Conservation (phyloP, 2,888 invertebrate genomes). For the Yponomeuta evonymella region DNA sequence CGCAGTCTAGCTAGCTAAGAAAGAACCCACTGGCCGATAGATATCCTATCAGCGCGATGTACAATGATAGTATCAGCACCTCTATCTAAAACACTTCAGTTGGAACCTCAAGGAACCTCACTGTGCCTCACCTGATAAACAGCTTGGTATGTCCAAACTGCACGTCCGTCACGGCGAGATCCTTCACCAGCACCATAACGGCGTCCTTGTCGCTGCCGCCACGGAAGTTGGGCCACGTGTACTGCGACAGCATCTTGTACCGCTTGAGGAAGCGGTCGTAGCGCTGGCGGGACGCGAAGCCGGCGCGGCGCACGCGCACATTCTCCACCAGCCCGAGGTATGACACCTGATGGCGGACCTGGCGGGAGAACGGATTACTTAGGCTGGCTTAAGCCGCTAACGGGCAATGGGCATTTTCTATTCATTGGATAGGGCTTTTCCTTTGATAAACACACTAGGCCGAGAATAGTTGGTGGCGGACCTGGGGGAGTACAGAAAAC, state of each 20-base stretch:
- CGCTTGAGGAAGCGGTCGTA: conserved; percentile 95
- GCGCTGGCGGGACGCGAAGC: conserved; percentile 96
- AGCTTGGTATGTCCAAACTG: conserved; percentile 97
- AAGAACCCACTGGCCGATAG: too few relatives aligned
- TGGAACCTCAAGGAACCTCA: conserved; percentile 33
- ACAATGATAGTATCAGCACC: too few relatives aligned
- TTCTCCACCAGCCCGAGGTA: conserved; percentile 97
- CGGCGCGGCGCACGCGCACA: conserved; percentile 95
- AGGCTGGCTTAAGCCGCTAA: not conserved
- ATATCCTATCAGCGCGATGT: too few relatives aligned
- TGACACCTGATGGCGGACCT: conserved; percentile 82
- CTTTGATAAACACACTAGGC: conserved; percentile 39
- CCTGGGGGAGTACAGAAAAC: conserved; percentile 35
- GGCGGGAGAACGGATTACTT: not conserved
- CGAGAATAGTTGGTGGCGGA: conserved; percentile 85
- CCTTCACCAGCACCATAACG: conserved; percentile 88
- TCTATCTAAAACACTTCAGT: too few relatives aligned
- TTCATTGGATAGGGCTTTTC: too few relatives aligned
- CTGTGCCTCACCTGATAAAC: conserved; percentile 86
- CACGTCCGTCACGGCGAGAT: conserved; percentile 87
- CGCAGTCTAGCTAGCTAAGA: conserved; percentile 71
- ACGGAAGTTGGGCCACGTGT: conserved; percentile 97
- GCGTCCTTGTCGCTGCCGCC: conserved; percentile 87
- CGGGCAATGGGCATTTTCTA: too few relatives aligned
- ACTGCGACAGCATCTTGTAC: conserved; percentile 97